phyloP scores from a whole-genome alignment of 2,797 vertebrate genomes.

The Cuculus canorus region DNA sequence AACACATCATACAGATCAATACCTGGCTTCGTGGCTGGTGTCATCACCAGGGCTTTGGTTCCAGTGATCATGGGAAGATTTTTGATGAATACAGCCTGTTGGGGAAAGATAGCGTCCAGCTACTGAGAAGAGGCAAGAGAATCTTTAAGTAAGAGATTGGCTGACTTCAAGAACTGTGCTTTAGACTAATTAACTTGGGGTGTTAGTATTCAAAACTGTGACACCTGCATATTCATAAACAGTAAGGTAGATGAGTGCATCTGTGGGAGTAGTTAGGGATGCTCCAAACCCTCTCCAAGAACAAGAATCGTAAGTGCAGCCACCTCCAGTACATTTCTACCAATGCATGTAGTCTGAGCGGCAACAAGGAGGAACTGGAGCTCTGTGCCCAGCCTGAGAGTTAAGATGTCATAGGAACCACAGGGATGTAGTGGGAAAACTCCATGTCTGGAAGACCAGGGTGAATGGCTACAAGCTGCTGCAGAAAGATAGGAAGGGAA shows the following conservation, averaged over 20 bases:
- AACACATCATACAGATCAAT: background rate
- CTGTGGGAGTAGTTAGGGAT: background rate
- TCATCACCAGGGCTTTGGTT: background rate
- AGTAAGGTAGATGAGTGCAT: background rate
- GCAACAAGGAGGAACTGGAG: background rate
- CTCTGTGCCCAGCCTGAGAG: background rate
- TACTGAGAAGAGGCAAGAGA: background rate
- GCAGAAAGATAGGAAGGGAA: background rate
- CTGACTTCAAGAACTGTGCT: background rate
- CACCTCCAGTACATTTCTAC: background rate
- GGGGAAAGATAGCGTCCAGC: background rate
- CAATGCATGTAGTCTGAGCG: background rate
- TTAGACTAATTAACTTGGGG: background rate
- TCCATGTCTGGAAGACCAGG: background rate
- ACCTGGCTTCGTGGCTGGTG: background rate
- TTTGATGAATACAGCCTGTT: background rate
- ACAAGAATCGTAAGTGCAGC: background rate
- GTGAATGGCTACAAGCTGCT: background rate
- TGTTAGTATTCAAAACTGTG: background rate
- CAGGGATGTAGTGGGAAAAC: background rate
- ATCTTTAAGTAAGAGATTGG: rapidly evolving
- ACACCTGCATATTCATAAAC: background rate
- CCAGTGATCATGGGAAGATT: rapidly evolving
- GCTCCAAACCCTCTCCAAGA: background rate
- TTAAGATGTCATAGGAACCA: background rate